Percentiles rank a stretch among this genome's conserved stretches.
Conservation (phyloP, 1,140 invertebrate genomes). For the Drosophila grimshawi region DNA sequence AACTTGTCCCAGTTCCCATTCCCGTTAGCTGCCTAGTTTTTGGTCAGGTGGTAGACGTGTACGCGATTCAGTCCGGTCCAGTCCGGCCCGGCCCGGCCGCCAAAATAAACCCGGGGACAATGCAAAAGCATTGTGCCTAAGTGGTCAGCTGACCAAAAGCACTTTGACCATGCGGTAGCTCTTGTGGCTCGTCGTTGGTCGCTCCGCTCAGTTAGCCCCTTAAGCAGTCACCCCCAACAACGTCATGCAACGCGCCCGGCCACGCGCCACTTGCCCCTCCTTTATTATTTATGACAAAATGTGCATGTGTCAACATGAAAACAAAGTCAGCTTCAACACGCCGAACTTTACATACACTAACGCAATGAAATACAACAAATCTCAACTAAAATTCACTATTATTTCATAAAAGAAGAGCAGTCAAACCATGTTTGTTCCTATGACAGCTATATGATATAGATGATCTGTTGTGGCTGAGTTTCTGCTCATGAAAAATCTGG, state of each 20-base stretch:
- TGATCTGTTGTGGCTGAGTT: no score
- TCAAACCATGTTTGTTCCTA: no score
- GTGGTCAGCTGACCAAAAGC: conserved; percentile 77
- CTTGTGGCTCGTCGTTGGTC: conserved; percentile 1
- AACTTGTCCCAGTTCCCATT: neutral
- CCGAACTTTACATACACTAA: neutral
- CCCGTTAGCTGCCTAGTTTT: neutral
- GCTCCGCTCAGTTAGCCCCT: conserved; percentile 29
- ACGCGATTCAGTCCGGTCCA: neutral
- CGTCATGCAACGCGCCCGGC: neutral
- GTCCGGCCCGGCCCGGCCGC: conserved; percentile 7
- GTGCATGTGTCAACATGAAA: conserved; percentile 54
- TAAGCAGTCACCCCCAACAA: conserved; percentile 13
- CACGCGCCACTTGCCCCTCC: no score
- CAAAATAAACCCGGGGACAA: conserved; percentile 51
- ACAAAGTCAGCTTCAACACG: neutral
- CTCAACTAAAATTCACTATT: no score
- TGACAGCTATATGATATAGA: no score
- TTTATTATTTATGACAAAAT: conserved; percentile 71
- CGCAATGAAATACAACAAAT: no score
- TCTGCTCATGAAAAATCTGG: no score
- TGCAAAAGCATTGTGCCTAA: conserved; percentile 75
- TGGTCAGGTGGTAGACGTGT: conserved; percentile 41
- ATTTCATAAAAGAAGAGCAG: no score
- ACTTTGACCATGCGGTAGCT: conserved; percentile 74